phyloP scores from a whole-genome alignment of 2,888 invertebrate genomes.

The Xestia rhomboidea region DNA sequence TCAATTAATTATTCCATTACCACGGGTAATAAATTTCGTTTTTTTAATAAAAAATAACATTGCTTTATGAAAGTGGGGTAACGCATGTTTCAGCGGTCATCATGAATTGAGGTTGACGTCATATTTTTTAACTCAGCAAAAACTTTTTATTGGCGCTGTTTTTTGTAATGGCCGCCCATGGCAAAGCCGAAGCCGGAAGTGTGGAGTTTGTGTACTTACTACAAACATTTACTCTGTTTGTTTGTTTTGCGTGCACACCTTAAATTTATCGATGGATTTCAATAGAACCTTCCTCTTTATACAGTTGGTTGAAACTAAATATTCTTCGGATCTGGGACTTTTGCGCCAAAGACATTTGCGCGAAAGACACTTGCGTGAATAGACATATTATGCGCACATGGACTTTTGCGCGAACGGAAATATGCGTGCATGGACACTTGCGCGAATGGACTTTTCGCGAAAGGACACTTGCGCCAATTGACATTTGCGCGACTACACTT shows the following conservation, averaged over 20 bases:
- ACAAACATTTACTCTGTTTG: constrained; percentile 6
- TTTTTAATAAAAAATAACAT: not conserved
- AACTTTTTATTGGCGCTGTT: not conserved
- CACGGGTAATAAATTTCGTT: not conserved
- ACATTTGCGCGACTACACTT: too few species aligned
- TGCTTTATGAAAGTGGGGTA: not conserved
- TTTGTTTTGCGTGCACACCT: not conserved
- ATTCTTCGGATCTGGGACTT: too few species aligned
- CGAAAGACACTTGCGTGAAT: too few species aligned
- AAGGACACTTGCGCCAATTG: too few species aligned
- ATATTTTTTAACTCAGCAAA: constrained; percentile 2
- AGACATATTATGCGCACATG: too few species aligned
- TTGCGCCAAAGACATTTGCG: too few species aligned
- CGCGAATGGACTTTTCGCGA: too few species aligned
- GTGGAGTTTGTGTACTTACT: not conserved
- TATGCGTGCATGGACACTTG: too few species aligned
- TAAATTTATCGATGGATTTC: not conserved
- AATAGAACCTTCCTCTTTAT: not conserved
- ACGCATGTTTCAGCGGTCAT: constrained; percentile 8
- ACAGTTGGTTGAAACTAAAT: not conserved
- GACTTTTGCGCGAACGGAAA: too few species aligned
- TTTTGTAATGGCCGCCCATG: not conserved
- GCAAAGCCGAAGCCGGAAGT: too few species aligned
- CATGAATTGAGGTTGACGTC: not conserved
- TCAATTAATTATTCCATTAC: constrained; percentile 19